These are phyloP conservation scores for Philaethria dido DNA, from an alignment of 2,888 invertebrate genomes.

Conservation along the genomic window DNA sequence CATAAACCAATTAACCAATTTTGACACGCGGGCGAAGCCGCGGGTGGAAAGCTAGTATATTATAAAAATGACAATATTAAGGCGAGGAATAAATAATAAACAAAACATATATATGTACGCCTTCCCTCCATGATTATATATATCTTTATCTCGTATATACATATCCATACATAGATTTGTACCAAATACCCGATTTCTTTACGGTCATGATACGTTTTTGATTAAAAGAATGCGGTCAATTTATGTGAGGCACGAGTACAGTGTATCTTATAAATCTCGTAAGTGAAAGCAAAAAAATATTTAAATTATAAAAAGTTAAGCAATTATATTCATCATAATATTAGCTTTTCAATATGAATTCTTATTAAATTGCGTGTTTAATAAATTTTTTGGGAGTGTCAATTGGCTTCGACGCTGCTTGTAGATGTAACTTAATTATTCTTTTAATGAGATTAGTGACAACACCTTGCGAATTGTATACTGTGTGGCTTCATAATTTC, in stretches of 20 bases:
- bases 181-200: background rate
- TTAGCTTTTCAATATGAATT: background rate
- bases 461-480: background rate
- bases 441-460: constrained; percentile 11
- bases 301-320: background rate
- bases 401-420: background rate
- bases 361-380: too few species aligned
- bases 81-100: too few species aligned
- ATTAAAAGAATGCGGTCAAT: constrained; percentile 18
- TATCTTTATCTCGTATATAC: background rate
- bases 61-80: too few species aligned
- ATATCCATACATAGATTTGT: background rate
- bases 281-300: constrained; percentile 12
- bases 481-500: constrained; percentile 13
- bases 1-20: too few species aligned
- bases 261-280: constrained; percentile 9
- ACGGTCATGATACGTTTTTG: constrained; percentile 9
- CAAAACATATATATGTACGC: background rate
- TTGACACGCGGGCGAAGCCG: too few species aligned
- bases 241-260: constrained; percentile 14
- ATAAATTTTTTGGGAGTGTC: constrained; percentile 2
- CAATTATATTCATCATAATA: background rate
- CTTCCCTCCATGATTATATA: background rate
- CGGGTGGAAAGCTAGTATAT: too few species aligned
- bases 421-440: background rate